Conservation (phyloP, 2,113 vertebrate genomes). For the Arothron firmamentum region DNA sequence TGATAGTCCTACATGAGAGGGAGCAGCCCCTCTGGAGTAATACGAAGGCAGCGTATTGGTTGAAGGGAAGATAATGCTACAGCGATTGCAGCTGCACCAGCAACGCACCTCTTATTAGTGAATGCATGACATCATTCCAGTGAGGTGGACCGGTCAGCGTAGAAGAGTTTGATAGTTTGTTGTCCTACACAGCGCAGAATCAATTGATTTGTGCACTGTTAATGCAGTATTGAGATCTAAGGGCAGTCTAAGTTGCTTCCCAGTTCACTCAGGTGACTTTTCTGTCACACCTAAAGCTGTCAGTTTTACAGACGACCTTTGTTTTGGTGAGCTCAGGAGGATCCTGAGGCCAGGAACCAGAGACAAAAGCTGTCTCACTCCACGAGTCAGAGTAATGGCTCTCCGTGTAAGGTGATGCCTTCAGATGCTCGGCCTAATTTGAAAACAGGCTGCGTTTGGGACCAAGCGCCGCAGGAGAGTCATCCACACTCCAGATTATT, state of each 20-base stretch:
- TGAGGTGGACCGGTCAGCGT: slow-evolving; percentile 15
- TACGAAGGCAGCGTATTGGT: slow-evolving; percentile 33
- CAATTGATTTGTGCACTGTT: slow-evolving; percentile 60
- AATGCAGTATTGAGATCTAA: slow-evolving; percentile 39
- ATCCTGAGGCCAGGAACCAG: slow-evolving; percentile 39
- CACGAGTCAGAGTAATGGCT: slow-evolving; percentile 51
- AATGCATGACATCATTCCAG: slow-evolving; percentile 35
- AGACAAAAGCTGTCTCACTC: slow-evolving; percentile 55
- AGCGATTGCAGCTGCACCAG: slow-evolving; percentile 32
- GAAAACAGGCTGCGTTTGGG: slow-evolving; percentile 11
- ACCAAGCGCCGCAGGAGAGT: not conserved
- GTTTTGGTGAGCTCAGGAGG: slow-evolving; percentile 9
- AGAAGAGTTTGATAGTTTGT: slow-evolving; percentile 22
- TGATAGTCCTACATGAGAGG: slow-evolving; percentile 48
- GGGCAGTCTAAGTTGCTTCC: not conserved
- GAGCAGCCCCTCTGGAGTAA: slow-evolving; percentile 36
- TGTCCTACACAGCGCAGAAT: slow-evolving; percentile 9
- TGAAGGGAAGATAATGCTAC: slow-evolving; percentile 41
- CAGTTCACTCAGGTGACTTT: slow-evolving; percentile 3
- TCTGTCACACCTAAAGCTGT: not conserved
- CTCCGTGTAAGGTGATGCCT: slow-evolving; percentile 58
- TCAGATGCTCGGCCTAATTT: slow-evolving; percentile 27
- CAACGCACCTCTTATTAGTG: slow-evolving; percentile 30
- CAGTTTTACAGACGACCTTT: not conserved
- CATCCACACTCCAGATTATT: slow-evolving; percentile 3